Percentiles rank a stretch among this genome's conserved stretches.
Evolutionary conservation across 2,113 vertebrate species (phyloP).

Genomic region (Pterocles gutturalis): DNA sequence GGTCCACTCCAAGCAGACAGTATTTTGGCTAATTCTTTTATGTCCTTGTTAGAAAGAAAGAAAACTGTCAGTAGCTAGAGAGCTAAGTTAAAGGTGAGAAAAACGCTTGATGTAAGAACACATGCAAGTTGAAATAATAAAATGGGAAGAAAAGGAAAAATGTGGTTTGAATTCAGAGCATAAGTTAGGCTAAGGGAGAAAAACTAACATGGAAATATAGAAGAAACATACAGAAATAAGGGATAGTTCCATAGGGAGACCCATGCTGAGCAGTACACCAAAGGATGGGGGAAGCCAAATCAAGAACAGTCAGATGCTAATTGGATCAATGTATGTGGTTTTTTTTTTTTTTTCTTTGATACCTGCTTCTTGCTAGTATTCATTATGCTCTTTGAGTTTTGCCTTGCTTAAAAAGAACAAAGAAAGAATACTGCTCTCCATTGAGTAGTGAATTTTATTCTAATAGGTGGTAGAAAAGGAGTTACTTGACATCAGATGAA

Average conservation of each 20-base stretch:
- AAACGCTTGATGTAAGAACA: not conserved
- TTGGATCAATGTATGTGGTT: not conserved
- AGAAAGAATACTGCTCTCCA: not conserved
- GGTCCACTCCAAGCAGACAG: not conserved
- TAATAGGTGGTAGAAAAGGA: not conserved
- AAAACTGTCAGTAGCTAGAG: not conserved
- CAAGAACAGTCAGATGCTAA: not conserved
- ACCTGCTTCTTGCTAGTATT: not conserved
- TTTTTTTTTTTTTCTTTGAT: not conserved
- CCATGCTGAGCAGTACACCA: not conserved
- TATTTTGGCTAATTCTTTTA: not conserved
- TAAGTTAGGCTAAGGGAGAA: not conserved
- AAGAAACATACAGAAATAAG: not conserved
- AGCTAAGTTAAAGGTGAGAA: not conserved
- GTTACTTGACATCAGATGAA: not conserved
- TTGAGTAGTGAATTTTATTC: not conserved
- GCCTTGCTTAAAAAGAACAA: not conserved
- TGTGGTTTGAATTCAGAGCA: not conserved
- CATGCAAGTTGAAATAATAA: not conserved
- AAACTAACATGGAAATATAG: not conserved
- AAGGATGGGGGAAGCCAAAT: not conserved
- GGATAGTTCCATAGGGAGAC: not conserved
- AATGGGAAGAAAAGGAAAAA: not conserved
- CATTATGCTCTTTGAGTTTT: not conserved
- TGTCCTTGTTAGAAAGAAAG: not conserved